Conservation (phyloP, 2,888 invertebrate genomes). For the Agrilus mali region DNA sequence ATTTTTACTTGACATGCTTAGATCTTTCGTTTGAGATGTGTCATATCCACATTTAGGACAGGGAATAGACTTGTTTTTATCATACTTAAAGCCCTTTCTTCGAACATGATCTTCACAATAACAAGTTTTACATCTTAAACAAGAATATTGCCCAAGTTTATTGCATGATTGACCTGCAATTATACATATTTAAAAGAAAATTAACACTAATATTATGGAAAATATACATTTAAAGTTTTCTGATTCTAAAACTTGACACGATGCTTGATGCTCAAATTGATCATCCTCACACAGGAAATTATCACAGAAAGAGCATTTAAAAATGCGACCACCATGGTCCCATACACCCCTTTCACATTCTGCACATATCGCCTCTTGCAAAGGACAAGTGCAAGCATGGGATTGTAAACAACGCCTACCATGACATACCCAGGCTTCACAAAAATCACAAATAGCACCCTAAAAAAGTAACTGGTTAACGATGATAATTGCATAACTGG, state of each 20-base stretch:
- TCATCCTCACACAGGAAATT: conserved; percentile 88
- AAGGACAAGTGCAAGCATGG: conserved; percentile 86
- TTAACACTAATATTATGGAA: background rate
- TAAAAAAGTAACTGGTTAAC: conserved; percentile 28
- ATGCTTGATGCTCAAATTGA: conserved; percentile 95
- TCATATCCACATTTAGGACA: conserved; percentile 92
- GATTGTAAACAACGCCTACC: conserved; percentile 79
- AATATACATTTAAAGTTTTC: conserved; percentile 85
- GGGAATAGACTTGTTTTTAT: conserved; percentile 70
- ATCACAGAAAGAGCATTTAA: conserved; percentile 82
- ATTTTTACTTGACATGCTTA: conserved; percentile 84
- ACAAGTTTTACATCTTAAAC: conserved; percentile 88
- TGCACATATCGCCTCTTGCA: conserved; percentile 75
- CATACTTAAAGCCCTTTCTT: conserved; percentile 81
- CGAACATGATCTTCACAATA: conserved; percentile 95
- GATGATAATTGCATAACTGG: no score
- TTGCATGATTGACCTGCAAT: conserved; percentile 80
- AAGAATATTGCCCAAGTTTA: conserved; percentile 87
- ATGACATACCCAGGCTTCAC: conserved; percentile 96
- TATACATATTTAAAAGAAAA: conserved; percentile 3
- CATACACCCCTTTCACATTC: conserved; percentile 92
- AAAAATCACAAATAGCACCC: conserved; percentile 96
- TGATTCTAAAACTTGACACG: conserved; percentile 87
- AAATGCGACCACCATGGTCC: conserved; percentile 90
- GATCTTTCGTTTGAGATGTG: conserved; percentile 85